phyloP scores from a whole-genome alignment of 2,888 invertebrate genomes.

The Bedellia somnulentella region DNA sequence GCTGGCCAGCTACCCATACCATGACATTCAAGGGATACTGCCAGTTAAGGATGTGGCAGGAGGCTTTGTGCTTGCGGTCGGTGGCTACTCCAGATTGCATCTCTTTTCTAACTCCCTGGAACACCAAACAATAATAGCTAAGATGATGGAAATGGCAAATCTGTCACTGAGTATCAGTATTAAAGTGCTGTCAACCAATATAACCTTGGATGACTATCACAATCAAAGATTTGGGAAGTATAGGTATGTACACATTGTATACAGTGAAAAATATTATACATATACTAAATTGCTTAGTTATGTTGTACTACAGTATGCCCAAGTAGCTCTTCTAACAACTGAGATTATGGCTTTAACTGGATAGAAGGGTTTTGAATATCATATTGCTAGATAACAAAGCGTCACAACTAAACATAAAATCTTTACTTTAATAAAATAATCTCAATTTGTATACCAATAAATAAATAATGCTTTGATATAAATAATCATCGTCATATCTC shows the following conservation, averaged over 20 bases:
- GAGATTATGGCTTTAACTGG: too few species aligned
- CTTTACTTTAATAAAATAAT: too few species aligned
- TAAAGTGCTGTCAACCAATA: slow-evolving; percentile 79
- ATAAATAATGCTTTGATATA: too few species aligned
- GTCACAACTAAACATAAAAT: not conserved
- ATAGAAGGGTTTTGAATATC: not conserved
- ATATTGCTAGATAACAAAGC: too few species aligned
- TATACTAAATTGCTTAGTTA: too few species aligned
- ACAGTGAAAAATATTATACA: too few species aligned
- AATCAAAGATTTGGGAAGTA: slow-evolving; percentile 89
- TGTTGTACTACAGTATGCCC: too few species aligned
- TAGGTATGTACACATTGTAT: slow-evolving; percentile 69
- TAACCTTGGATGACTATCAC: slow-evolving; percentile 85
- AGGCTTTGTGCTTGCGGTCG: slow-evolving; percentile 89
- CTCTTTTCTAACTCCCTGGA: slow-evolving; percentile 82
- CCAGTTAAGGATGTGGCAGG: slow-evolving; percentile 88
- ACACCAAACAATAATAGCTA: slow-evolving; percentile 83
- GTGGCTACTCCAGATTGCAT: slow-evolving; percentile 89
- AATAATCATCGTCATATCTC: too few species aligned
- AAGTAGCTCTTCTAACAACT: too few species aligned
- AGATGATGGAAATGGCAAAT: slow-evolving; percentile 80
- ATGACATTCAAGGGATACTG: slow-evolving; percentile 46
- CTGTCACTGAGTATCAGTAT: slow-evolving; percentile 81
- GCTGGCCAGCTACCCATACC: slow-evolving; percentile 64
- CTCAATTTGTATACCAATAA: too few species aligned